These are phyloP conservation scores for Choloepus hoffmanni DNA, from an alignment of 2,113 vertebrate genomes.

Conservation along the genomic window DNA sequence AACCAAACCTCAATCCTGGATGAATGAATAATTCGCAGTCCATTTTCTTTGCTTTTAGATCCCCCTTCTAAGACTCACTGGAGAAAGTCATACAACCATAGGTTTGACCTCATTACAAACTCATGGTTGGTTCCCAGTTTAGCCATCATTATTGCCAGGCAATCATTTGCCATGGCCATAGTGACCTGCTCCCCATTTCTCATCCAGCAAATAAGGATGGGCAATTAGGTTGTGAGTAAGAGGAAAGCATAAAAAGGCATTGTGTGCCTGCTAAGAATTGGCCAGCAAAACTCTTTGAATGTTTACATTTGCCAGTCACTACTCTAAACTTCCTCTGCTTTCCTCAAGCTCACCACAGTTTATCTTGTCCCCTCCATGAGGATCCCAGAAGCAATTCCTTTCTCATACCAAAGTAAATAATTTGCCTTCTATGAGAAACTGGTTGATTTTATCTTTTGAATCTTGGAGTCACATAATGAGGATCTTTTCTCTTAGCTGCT, in stretches of 20 bases:
- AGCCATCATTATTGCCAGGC: not conserved
- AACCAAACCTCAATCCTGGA: not conserved
- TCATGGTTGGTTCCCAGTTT: not conserved
- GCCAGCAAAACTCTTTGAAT: not conserved
- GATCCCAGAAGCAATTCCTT: not conserved
- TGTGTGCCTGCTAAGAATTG: not conserved
- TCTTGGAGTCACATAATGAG: not conserved
- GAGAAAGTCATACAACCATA: not conserved
- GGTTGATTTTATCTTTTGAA: not conserved
- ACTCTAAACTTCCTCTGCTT: not conserved
- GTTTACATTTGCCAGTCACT: not conserved
- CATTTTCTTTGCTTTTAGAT: not conserved
- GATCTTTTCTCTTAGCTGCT: not conserved
- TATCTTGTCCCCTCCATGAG: not conserved
- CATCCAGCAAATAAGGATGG: not conserved
- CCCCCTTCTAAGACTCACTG: not conserved
- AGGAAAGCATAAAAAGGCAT: not conserved
- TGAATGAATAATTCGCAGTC: not conserved
- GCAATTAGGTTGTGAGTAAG: not conserved
- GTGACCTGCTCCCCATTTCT: not conserved
- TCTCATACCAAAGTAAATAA: slow-evolving; percentile 6
- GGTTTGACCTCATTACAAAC: not conserved
- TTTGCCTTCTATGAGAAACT: not conserved
- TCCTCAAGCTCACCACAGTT: not conserved
- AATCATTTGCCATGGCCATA: not conserved